Conservation (phyloP, 2,797 vertebrate species). For the Danio tinwini region DNA sequence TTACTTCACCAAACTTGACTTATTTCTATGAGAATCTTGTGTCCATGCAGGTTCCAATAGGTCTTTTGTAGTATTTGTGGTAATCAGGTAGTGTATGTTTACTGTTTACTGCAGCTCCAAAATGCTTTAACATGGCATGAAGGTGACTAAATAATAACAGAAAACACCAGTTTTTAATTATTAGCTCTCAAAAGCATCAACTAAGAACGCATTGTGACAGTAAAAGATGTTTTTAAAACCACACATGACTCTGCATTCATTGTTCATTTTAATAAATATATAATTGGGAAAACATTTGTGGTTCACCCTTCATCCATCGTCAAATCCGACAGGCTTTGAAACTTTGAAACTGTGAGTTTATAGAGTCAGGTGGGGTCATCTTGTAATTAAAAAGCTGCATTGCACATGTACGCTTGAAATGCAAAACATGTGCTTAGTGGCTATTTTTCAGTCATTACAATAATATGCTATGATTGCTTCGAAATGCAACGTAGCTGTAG, state of each 20-base stretch:
- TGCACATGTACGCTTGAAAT: slow-evolving; percentile 57
- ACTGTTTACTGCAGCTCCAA: too few relatives aligned
- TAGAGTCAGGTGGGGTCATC: slow-evolving; percentile 63
- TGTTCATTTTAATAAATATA: slow-evolving; percentile 29
- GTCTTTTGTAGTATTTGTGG: too few relatives aligned
- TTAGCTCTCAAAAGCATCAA: neutral
- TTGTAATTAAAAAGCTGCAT: slow-evolving; percentile 60
- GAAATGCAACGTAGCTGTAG: slow-evolving; percentile 57
- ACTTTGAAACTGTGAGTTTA: slow-evolving; percentile 48
- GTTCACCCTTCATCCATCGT: slow-evolving; percentile 52
- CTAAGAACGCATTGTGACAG: neutral
- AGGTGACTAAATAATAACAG: too few relatives aligned
- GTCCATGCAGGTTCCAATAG: too few relatives aligned
- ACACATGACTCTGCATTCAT: neutral
- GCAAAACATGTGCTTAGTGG: slow-evolving; percentile 58
- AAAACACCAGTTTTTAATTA: too few relatives aligned
- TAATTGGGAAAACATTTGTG: slow-evolving; percentile 31
- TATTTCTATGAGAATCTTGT: too few relatives aligned
- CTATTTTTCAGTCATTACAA: slow-evolving; percentile 60
- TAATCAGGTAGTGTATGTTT: too few relatives aligned
- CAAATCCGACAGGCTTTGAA: slow-evolving; percentile 52
- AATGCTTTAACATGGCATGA: too few relatives aligned
- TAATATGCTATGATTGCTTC: slow-evolving; percentile 60
- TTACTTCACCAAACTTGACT: too few relatives aligned
- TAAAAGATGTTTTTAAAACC: neutral